These are phyloP conservation scores for Rhynchonycteris naso DNA, from an alignment of 2,797 vertebrate genomes.

Conservation along the genomic window DNA sequence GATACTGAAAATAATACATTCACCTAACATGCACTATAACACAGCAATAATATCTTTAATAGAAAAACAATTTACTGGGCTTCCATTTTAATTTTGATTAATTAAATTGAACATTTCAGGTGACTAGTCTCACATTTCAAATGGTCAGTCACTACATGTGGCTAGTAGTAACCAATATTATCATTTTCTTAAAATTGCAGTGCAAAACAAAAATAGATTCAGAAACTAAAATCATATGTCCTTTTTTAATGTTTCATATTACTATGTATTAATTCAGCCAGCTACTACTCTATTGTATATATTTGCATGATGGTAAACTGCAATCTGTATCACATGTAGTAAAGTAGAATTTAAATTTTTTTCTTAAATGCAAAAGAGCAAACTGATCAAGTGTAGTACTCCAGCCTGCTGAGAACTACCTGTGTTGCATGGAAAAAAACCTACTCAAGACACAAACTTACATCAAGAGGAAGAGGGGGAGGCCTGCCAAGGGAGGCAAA, in stretches of 20 bases:
- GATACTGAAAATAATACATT: background rate
- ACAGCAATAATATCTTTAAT: background rate
- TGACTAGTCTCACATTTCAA: background rate
- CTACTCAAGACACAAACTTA: no score
- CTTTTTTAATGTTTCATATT: background rate
- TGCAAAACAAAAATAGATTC: constrained; percentile 4
- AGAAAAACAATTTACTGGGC: background rate
- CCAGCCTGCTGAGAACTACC: no score
- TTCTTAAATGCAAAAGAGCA: constrained; percentile 56
- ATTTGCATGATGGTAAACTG: background rate
- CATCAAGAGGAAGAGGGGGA: no score
- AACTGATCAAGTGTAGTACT: constrained; percentile 43
- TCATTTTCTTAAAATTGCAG: background rate
- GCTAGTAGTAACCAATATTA: background rate
- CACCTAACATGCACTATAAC: background rate
- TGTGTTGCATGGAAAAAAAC: no score
- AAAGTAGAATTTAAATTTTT: constrained; percentile 65
- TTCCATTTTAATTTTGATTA: background rate
- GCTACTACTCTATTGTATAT: background rate
- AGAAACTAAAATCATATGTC: background rate
- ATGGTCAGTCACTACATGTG: background rate
- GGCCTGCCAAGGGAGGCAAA: no score
- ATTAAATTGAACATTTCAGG: constrained; percentile 2
- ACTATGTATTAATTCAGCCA: constrained; percentile 14
- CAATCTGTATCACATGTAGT: background rate